These are phyloP conservation scores for Mirounga angustirostris DNA, from an alignment of 2,113 vertebrate species.

Conservation along the genomic window DNA sequence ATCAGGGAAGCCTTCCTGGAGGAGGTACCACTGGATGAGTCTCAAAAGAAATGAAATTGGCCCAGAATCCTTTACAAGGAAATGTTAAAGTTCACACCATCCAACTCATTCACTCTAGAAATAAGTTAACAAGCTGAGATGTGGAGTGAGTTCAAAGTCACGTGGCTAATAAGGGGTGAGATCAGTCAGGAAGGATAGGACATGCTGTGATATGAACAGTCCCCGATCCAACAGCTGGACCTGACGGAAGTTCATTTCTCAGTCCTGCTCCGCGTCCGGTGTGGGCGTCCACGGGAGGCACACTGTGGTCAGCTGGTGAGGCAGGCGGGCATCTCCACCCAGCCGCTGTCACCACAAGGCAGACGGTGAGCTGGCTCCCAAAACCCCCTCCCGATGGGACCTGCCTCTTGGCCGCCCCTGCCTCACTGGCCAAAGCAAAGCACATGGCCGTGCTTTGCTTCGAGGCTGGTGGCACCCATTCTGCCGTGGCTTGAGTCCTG, in stretches of 20 bases:
- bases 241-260: fast-evolving
- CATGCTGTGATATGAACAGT: fast-evolving
- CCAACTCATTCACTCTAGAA: not conserved
- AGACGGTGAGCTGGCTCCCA: not conserved
- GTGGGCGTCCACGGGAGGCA: fast-evolving
- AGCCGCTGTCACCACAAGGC: fast-evolving
- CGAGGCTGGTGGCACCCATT: not conserved
- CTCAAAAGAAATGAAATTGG: not conserved
- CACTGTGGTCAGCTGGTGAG: fast-evolving
- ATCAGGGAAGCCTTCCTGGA: not conserved
- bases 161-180: fast-evolving
- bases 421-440: not conserved
- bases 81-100: fast-evolving
- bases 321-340: fast-evolving
- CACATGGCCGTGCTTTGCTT: fast-evolving
- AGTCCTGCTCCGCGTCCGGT: fast-evolving
- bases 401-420: fast-evolving
- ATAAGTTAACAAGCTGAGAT: not conserved
- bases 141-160: not conserved
- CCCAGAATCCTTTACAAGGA: not conserved
- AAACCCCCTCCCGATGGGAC: fast-evolving
- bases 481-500: not conserved
- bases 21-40: not conserved
- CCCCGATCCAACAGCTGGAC: fast-evolving
- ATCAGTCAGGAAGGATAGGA: not conserved